Evolutionary conservation across 2,113 vertebrate genomes (phyloP).

Genomic region (Addax nasomaculatus): DNA sequence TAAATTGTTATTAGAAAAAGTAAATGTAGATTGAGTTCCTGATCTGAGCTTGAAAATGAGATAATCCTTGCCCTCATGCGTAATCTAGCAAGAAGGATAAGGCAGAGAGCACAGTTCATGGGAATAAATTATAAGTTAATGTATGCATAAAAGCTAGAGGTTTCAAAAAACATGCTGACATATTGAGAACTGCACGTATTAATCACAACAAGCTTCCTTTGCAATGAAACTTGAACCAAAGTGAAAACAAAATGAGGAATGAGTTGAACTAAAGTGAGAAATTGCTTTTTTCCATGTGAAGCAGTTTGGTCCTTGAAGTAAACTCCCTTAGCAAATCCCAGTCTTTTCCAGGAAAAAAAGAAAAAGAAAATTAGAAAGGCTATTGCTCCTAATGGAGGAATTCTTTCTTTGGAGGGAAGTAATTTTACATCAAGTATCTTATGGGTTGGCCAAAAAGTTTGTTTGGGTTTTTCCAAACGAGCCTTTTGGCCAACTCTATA

Average conservation of each 20-base stretch:
- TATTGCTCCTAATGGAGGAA: neutral
- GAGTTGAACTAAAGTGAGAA: neutral
- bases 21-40: neutral
- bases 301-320: neutral
- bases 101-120: neutral
- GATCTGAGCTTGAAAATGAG: constrained; percentile 3
- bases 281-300: neutral
- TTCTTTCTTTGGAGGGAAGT: neutral
- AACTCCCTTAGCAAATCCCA: neutral
- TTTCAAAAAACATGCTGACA: neutral
- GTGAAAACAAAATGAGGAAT: neutral
- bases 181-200: neutral
- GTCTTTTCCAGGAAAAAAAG: neutral
- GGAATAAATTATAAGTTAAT: neutral
- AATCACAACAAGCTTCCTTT: neutral
- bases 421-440: neutral
- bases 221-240: neutral
- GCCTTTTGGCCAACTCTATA: neutral
- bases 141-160: neutral
- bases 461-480: neutral
- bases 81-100: neutral
- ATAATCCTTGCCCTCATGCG: neutral
- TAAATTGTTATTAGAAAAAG: neutral
- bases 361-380: neutral
- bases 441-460: neutral